Conservation (phyloP, 2,113 vertebrate species). For the Sorex fumeus region DNA sequence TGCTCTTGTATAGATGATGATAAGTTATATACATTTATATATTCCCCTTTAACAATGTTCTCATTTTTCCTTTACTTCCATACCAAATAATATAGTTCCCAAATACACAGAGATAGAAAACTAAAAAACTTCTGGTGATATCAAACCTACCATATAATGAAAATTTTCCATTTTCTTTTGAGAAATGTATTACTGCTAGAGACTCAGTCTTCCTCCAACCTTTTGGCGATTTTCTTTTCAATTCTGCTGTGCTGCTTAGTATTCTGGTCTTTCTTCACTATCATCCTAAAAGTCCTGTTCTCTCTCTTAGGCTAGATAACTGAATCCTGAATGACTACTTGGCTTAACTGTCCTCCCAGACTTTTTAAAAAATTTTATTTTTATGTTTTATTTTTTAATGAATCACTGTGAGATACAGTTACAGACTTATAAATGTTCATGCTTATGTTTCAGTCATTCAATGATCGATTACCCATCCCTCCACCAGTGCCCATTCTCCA, state of each 20-base stretch:
- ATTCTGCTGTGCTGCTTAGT: not conserved
- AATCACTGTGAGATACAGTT: no score
- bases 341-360: not conserved
- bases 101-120: not conserved
- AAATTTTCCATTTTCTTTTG: not conserved
- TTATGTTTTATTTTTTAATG: no score
- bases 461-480: no score
- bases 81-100: not conserved
- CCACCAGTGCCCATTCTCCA: no score
- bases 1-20: no score
- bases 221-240: not conserved
- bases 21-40: no score
- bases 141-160: not conserved
- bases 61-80: conserved; percentile 15
- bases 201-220: not conserved
- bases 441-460: no score
- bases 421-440: no score
- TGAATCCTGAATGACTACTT: not conserved
- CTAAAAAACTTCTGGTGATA: not conserved
- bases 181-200: accelerated
- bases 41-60: not conserved
- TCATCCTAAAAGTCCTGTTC: not conserved
- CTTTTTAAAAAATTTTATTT: no score
- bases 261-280: not conserved
- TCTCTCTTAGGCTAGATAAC: not conserved